phyloP scores from a whole-genome alignment of 2,113 vertebrate species.

The Romanogobio albipinnatus region DNA sequence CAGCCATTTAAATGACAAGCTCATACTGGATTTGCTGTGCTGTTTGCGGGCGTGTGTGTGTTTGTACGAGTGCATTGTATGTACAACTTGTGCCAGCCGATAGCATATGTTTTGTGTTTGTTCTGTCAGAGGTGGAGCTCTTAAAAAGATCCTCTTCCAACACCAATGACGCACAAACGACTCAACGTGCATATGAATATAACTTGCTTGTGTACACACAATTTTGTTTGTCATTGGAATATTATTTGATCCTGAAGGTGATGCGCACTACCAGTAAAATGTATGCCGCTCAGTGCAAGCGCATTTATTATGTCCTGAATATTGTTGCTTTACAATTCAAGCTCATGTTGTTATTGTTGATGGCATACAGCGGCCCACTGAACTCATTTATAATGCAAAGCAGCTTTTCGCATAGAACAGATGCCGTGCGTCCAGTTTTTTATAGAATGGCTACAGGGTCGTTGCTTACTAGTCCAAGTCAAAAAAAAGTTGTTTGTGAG shows the following conservation, averaged over 20 bases:
- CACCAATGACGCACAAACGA: background rate
- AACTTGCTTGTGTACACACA: background rate
- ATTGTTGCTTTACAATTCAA: background rate
- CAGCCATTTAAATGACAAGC: background rate
- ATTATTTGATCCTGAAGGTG: background rate
- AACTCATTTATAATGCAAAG: slow-evolving; percentile 37
- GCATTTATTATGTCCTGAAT: background rate
- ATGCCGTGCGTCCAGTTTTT: background rate
- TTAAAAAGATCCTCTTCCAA: slow-evolving; percentile 50
- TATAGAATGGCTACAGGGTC: background rate
- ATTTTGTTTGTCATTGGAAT: background rate
- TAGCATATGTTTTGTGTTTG: slow-evolving; percentile 72
- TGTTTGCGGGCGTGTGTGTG: no score
- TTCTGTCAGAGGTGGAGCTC: slow-evolving; percentile 54
- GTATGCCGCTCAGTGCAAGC: background rate
- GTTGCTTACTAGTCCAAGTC: no score
- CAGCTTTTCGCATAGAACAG: background rate
- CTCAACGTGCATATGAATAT: background rate
- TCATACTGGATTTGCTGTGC: slow-evolving; percentile 3
- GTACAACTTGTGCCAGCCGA: slow-evolving; percentile 56
- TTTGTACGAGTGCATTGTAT: background rate
- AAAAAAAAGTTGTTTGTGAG: no score
- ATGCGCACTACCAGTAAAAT: background rate
- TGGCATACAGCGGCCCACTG: background rate
- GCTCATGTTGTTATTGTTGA: background rate